Percentiles rank a stretch among this genome's conserved stretches.
These are phyloP conservation scores for Brachyhypopomus occidentalis DNA, from an alignment of 2,113 vertebrate species.

Conservation along the genomic window DNA sequence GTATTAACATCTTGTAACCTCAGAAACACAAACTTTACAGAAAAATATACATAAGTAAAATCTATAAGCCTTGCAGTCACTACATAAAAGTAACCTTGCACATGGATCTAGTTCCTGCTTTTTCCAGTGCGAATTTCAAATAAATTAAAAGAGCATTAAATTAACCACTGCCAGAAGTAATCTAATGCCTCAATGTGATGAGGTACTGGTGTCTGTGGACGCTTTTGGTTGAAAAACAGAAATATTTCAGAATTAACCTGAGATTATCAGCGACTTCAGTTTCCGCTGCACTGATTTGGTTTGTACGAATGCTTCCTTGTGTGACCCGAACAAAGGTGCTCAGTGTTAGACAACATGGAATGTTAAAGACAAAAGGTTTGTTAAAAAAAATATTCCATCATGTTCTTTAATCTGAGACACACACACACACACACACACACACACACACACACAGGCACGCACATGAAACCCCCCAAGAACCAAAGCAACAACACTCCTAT, in stretches of 20 bases:
- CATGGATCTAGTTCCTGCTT: slow-evolving; percentile 53
- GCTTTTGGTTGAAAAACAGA: slow-evolving; percentile 13
- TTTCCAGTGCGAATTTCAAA: slow-evolving; percentile 57
- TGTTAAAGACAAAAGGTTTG: slow-evolving; percentile 1
- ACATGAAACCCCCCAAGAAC: slow-evolving; percentile 23
- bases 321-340: slow-evolving; percentile 19
- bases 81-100: slow-evolving; percentile 45
- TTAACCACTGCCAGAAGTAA: slow-evolving; percentile 2
- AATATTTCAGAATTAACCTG: slow-evolving; percentile 33
- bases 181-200: slow-evolving; percentile 22
- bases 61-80: slow-evolving; percentile 25
- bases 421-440: slow-evolving; percentile 11
- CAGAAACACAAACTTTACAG: slow-evolving; percentile 64
- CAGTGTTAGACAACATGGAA: slow-evolving; percentile 26
- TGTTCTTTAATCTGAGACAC: neutral
- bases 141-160: slow-evolving; percentile 41
- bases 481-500: neutral
- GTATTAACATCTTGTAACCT: slow-evolving; percentile 64
- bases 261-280: slow-evolving; percentile 27
- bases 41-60: slow-evolving; percentile 28
- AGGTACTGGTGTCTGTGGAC: slow-evolving; percentile 53
- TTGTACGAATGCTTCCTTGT: slow-evolving; percentile 31
- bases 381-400: neutral
- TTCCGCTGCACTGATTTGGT: slow-evolving; percentile 34
- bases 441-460: neutral